phyloP scores from a whole-genome alignment of 2,888 invertebrate genomes.

The Hirtodrosophila duncani region DNA sequence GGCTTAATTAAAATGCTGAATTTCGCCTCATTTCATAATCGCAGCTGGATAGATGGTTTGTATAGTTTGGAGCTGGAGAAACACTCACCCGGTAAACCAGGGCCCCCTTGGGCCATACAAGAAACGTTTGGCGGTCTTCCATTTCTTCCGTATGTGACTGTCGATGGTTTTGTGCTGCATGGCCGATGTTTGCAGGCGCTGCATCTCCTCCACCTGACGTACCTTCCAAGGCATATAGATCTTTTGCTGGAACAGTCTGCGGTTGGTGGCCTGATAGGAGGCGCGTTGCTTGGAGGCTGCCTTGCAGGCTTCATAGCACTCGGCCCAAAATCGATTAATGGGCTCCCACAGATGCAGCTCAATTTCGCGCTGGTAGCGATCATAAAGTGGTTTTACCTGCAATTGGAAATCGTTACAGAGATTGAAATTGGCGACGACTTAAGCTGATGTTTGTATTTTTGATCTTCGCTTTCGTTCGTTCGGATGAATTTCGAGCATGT shows the following conservation, averaged over 20 bases:
- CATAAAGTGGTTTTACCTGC: conserved; percentile 80
- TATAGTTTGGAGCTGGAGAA: background rate
- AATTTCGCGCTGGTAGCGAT: conserved; percentile 80
- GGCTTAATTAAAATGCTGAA: conserved; percentile 59
- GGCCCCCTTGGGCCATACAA: conserved; percentile 80
- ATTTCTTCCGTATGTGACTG: conserved; percentile 79
- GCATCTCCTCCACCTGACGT: conserved; percentile 79
- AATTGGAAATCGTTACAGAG: conserved; percentile 27
- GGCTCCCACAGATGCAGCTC: conserved; percentile 80
- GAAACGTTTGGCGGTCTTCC: conserved; percentile 81
- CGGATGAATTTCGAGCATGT: conserved; percentile 18
- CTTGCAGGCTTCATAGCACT: conserved; percentile 82
- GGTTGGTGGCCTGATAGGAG: conserved; percentile 80
- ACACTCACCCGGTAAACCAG: conserved; percentile 78
- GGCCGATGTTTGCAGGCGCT: conserved; percentile 79
- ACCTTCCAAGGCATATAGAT: conserved; percentile 80
- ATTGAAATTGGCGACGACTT: conserved; percentile 14
- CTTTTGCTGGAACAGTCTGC: conserved; percentile 80
- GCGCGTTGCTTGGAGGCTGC: conserved; percentile 80
- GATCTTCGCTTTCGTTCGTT: conserved; percentile 31
- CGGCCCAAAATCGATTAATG: conserved; percentile 81
- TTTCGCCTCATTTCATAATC: conserved; percentile 55
- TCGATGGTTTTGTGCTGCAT: conserved; percentile 79
- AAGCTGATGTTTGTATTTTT: conserved; percentile 14
- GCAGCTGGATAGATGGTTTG: conserved; percentile 2